A percentile compares a stretch with the other conserved stretches of the same genome.
These are phyloP conservation scores for Myotis pilosus DNA, from an alignment of 2,797 vertebrate genomes.

Conservation along the genomic window DNA sequence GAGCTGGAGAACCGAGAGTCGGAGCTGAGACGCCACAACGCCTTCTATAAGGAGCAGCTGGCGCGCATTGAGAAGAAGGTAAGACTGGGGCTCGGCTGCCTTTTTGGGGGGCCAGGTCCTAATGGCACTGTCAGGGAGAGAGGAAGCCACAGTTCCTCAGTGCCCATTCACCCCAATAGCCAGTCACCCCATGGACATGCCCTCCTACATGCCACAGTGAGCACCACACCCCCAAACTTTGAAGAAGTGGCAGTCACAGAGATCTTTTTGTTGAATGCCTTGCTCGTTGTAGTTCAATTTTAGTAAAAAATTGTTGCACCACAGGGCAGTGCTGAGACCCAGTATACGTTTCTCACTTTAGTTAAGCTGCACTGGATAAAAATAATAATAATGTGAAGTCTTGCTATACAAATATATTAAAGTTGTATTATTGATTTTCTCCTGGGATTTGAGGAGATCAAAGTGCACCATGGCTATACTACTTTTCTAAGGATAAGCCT, in stretches of 20 bases:
- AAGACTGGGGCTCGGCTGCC: conserved; percentile 35
- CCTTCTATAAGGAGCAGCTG: conserved; percentile 93
- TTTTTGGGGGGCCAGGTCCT: neutral
- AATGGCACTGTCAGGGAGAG: neutral
- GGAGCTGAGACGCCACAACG: conserved; percentile 87
- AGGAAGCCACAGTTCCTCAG: neutral
- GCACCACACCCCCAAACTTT: conserved; percentile 48
- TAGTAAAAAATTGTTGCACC: conserved; percentile 50
- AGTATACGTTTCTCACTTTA: conserved; percentile 63
- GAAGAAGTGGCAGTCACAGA: conserved; percentile 57
- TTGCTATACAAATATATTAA: conserved; percentile 80
- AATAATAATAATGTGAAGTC: conserved; percentile 69
- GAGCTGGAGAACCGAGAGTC: conserved; percentile 90
- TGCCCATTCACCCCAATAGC: neutral
- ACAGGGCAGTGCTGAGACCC: conserved; percentile 72
- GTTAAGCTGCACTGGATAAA: conserved; percentile 67
- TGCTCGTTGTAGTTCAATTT: conserved; percentile 40
- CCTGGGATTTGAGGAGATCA: conserved; percentile 72
- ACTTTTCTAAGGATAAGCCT: conserved; percentile 74
- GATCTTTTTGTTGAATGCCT: conserved; percentile 52
- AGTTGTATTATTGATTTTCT: conserved; percentile 81
- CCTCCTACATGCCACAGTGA: neutral
- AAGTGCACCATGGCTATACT: conserved; percentile 62
- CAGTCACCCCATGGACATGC: neutral
- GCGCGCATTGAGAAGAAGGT: conserved; percentile 92